phyloP scores from a whole-genome alignment of 2,113 vertebrate species.

The Prionailurus viverrinus region DNA sequence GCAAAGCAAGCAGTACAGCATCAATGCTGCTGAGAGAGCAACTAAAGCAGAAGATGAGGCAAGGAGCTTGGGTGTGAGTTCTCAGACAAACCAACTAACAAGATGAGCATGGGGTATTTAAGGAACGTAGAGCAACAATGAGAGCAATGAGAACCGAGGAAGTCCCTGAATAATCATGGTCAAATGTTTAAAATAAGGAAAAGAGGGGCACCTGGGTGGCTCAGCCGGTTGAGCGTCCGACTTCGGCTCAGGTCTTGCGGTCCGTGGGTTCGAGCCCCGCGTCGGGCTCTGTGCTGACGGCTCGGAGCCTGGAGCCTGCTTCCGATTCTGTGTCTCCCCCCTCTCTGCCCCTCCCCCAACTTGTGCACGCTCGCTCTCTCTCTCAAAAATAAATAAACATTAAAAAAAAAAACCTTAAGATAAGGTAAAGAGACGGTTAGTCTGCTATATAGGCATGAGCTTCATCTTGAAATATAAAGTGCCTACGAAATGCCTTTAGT shows the following conservation, averaged over 20 bases:
- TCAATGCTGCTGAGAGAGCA: neutral
- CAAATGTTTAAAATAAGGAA: neutral
- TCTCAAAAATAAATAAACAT: no score
- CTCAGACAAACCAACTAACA: neutral
- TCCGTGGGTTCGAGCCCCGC: rapidly evolving
- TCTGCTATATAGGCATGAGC: neutral
- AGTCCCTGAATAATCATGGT: neutral
- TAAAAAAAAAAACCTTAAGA: neutral
- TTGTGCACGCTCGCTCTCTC: no score
- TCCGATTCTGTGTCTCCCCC: no score
- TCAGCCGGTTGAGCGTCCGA: no score
- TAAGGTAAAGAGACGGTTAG: neutral
- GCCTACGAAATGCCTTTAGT: neutral
- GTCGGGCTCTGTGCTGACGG: no score
- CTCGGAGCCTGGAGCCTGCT: no score
- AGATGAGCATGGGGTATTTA: neutral
- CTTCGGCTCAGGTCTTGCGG: no score
- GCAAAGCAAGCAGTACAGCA: neutral
- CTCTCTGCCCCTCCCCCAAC: no score
- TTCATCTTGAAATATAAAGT: conserved; percentile 8
- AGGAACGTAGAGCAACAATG: neutral
- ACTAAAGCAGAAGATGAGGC: neutral
- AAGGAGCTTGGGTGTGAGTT: neutral
- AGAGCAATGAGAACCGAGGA: neutral
- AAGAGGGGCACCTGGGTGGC: no score